These are phyloP conservation scores for Saccostrea echinata DNA, from an alignment of 1,140 invertebrate genomes.

Conservation along the genomic window DNA sequence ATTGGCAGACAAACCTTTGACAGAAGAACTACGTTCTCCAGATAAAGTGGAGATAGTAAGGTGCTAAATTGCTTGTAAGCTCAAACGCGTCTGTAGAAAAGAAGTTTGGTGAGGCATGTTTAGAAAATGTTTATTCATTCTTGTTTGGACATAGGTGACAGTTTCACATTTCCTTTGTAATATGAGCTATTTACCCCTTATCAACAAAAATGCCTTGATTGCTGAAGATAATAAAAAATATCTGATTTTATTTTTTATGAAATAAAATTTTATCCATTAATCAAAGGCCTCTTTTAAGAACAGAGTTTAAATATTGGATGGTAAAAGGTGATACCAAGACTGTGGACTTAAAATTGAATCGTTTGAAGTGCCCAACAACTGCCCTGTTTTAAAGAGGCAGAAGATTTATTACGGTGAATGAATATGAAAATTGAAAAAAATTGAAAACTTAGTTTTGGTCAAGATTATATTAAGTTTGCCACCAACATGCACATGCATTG, in stretches of 20 bases:
- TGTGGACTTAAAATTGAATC: neutral
- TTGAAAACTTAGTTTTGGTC: neutral
- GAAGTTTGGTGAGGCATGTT: neutral
- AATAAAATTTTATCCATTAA: conserved; percentile 3
- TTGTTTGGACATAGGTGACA: conserved; percentile 15
- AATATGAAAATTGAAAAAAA: neutral
- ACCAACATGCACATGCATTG: too few relatives aligned
- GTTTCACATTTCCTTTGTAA: conserved; percentile 26
- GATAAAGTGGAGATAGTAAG: conserved; percentile 2
- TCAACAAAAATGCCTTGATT: conserved; percentile 12
- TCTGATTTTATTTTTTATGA: conserved; percentile 18
- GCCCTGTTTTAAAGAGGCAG: neutral
- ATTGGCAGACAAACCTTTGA: conserved; percentile 12
- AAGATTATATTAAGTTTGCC: neutral
- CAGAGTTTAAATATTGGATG: neutral
- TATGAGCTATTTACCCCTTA: neutral
- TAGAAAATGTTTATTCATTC: conserved; percentile 24
- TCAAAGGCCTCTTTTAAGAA: neutral
- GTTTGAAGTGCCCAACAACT: conserved; percentile 16
- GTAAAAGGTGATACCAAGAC: neutral
- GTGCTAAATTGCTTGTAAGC: conserved; percentile 38
- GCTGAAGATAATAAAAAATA: neutral
- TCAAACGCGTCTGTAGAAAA: neutral
- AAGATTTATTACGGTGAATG: neutral
- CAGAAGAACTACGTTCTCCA: conserved; percentile 4